A percentile compares a stretch with the other conserved stretches of the same genome.
phyloP scores from a whole-genome alignment of 2,888 invertebrate genomes.

The Eristalis tenax region DNA sequence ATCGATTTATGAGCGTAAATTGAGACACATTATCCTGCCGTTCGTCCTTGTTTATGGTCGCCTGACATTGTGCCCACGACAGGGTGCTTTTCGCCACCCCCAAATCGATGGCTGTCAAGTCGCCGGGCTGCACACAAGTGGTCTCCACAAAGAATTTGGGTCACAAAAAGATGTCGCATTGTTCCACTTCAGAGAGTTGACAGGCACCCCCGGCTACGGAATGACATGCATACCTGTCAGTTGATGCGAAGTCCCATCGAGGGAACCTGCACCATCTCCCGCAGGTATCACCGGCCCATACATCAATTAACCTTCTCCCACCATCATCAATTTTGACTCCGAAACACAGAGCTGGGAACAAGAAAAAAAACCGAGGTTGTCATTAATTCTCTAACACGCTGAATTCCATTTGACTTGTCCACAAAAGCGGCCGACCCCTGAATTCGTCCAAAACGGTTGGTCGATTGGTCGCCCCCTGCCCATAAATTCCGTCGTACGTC shows the following conservation, averaged over 20 bases:
- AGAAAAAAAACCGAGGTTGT: not conserved
- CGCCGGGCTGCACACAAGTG: not conserved
- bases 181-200: too few relatives aligned
- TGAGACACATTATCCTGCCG: not conserved
- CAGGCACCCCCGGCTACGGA: too few relatives aligned
- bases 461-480: not conserved
- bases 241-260: not conserved
- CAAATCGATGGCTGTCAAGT: not conserved
- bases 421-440: not conserved
- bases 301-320: not conserved
- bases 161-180: too few relatives aligned
- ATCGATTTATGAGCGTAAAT: not conserved
- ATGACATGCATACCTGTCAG: not conserved
- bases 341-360: not conserved
- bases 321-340: not conserved
- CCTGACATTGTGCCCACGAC: not conserved
- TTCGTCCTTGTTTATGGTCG: not conserved
- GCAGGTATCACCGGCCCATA: not conserved
- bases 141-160: not conserved
- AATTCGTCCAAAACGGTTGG: too few relatives aligned
- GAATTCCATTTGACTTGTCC: not conserved
- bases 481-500: conserved; percentile 54
- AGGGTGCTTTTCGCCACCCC: too few relatives aligned
- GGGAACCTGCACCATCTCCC: not conserved
- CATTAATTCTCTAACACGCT: not conserved